Percentiles rank a stretch among this genome's conserved stretches.
These are phyloP conservation scores for Eupithecia abbreviata DNA, from an alignment of 2,888 invertebrate genomes.

Conservation along the genomic window DNA sequence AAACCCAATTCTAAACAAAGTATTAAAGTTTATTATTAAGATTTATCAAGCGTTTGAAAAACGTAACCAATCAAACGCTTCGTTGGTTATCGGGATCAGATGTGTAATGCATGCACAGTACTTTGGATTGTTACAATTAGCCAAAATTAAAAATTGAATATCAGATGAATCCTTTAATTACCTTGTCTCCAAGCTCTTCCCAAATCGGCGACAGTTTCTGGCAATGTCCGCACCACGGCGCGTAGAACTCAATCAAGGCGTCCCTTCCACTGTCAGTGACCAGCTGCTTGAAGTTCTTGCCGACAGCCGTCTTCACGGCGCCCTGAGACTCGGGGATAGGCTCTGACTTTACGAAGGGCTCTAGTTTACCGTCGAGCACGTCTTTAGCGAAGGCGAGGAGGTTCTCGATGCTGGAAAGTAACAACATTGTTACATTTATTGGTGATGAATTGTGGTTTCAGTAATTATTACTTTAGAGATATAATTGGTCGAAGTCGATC, in stretches of 20 bases:
- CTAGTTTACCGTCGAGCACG: constrained; percentile 91
- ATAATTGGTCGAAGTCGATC: background rate
- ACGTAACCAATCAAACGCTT: background rate
- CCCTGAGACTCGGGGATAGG: constrained; percentile 93
- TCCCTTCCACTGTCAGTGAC: constrained; percentile 96
- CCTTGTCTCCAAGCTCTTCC: constrained; percentile 96
- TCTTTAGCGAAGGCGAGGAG: constrained; percentile 93
- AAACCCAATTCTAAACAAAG: background rate
- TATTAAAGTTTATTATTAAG: no score
- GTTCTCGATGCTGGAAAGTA: constrained; percentile 87
- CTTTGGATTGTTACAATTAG: background rate
- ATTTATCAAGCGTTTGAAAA: no score
- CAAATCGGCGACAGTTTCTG: constrained; percentile 96
- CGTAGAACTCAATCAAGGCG: constrained; percentile 98
- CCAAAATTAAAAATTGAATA: no score
- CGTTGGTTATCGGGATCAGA: background rate
- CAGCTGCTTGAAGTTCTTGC: constrained; percentile 97
- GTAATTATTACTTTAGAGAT: background rate
- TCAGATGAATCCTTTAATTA: constrained; percentile 53
- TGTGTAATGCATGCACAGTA: background rate
- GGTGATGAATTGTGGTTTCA: background rate
- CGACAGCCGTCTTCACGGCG: constrained; percentile 93
- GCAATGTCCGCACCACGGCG: constrained; percentile 99
- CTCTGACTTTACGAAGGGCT: constrained; percentile 98
- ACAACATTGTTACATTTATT: background rate